Conservation (phyloP, 2,797 vertebrate species). For the Geotria australis region DNA sequence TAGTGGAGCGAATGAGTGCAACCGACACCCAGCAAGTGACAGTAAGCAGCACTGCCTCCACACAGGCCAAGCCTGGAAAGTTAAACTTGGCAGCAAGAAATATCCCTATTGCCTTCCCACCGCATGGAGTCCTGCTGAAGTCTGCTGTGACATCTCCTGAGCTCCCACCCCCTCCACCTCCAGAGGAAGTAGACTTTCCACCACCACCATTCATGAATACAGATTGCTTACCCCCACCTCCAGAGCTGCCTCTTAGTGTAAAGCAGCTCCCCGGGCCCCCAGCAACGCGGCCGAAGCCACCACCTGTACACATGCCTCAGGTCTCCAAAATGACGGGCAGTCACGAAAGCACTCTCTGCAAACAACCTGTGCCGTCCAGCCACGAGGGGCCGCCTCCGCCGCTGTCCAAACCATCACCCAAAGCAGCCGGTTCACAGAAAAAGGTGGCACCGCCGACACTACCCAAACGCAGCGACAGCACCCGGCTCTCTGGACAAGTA, state of each 20-base stretch:
- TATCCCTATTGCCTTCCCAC: conserved; percentile 32
- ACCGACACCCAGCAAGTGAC: background rate
- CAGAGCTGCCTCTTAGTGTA: conserved; percentile 22
- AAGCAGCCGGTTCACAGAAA: conserved; percentile 14
- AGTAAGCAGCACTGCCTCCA: conserved; percentile 18
- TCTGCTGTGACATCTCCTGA: conserved; percentile 12
- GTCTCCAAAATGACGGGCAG: too few species aligned
- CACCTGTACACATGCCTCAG: conserved; percentile 33
- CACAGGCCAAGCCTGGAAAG: conserved; percentile 69
- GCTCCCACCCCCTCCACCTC: conserved; percentile 44
- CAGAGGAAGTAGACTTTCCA: conserved; percentile 33
- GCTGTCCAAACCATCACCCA: background rate
- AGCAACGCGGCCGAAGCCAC: conserved; percentile 74
- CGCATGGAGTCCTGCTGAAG: conserved; percentile 9
- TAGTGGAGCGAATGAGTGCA: background rate
- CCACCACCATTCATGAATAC: conserved; percentile 20
- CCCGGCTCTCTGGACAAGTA: conserved; percentile 9
- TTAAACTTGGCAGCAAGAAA: conserved; percentile 32
- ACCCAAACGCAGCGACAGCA: conserved; percentile 37
- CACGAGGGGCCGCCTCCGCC: too few species aligned
- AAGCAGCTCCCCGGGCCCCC: conserved; percentile 33
- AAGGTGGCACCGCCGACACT: conserved; percentile 47
- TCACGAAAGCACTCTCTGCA: too few species aligned
- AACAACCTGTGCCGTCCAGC: too few species aligned
- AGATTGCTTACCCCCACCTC: conserved; percentile 6